Percentiles rank a stretch among this genome's conserved stretches.
Evolutionary conservation across 2,797 vertebrate genomes (phyloP).

Genomic region (Schizopygopsis pylzovi): DNA sequence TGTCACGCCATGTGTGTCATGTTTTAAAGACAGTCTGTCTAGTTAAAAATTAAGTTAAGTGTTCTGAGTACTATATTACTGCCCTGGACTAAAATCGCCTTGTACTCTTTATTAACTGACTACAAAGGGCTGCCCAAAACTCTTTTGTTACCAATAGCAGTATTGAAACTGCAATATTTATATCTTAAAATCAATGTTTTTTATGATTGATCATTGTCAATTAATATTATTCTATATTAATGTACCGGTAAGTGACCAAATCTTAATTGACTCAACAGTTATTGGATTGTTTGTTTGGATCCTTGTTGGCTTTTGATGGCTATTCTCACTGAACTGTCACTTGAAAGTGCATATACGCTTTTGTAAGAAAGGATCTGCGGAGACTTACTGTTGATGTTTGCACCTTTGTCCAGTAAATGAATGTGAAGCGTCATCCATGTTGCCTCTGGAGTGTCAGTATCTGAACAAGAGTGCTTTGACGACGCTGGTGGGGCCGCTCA

Average conservation of each 20-base stretch:
- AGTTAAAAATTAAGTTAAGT: too few relatives aligned
- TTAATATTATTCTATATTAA: background rate
- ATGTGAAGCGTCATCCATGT: constrained; percentile 95
- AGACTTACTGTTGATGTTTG: constrained; percentile 16
- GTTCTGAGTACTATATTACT: background rate
- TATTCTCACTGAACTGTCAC: background rate
- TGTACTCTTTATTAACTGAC: background rate
- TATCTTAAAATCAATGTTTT: background rate
- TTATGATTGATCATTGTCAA: background rate
- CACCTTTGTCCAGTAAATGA: constrained; percentile 83
- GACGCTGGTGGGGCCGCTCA: constrained; percentile 93
- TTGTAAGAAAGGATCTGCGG: background rate
- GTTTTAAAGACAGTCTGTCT: background rate
- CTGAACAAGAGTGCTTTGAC: constrained; percentile 97
- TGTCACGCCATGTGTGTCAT: background rate
- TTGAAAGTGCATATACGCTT: background rate
- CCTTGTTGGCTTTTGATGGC: background rate
- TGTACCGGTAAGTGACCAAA: background rate
- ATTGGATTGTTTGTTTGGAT: background rate
- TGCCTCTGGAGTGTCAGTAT: constrained; percentile 97
- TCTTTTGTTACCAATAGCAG: background rate
- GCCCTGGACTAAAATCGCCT: background rate
- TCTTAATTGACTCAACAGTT: background rate
- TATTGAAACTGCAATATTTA: background rate
- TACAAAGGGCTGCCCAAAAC: background rate